phyloP scores from a whole-genome alignment of 2,113 vertebrate species.

The Pardalotus punctatus region DNA sequence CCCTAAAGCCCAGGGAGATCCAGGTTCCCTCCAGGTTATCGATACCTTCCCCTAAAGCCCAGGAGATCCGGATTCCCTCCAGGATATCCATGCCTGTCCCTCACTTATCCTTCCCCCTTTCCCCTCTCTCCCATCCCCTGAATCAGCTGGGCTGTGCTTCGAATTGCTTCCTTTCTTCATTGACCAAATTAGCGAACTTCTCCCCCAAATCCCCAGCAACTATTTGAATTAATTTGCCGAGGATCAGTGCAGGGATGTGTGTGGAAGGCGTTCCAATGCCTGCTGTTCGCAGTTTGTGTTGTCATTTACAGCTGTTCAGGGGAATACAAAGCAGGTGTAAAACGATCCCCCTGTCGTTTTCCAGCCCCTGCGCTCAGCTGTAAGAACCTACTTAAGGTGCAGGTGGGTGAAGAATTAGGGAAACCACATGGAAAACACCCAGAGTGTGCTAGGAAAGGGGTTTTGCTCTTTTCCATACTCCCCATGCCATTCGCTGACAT shows the following conservation, averaged over 20 bases:
- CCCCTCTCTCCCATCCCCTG: neutral
- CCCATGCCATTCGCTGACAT: neutral
- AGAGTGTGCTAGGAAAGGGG: neutral
- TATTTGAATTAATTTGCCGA: neutral
- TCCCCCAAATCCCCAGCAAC: neutral
- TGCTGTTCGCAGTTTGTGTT: slow-evolving; percentile 5
- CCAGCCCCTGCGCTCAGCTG: neutral
- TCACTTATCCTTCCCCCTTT: neutral
- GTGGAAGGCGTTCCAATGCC: neutral
- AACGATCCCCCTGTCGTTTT: neutral
- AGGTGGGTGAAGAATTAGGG: slow-evolving; percentile 3
- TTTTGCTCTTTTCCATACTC: rapidly evolving
- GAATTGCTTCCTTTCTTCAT: neutral
- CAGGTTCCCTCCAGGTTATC: neutral
- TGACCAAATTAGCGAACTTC: neutral
- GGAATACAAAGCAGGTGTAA: slow-evolving; percentile 17
- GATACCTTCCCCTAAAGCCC: neutral
- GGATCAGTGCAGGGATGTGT: neutral
- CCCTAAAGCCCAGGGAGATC: neutral
- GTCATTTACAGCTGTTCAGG: slow-evolving; percentile 29
- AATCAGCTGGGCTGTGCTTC: neutral
- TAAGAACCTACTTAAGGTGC: slow-evolving; percentile 4
- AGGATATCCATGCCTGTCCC: neutral
- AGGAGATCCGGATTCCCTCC: neutral
- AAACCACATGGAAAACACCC: neutral